phyloP scores from a whole-genome alignment of 1,140 invertebrate species.

The Drosophila sturtevanti region DNA sequence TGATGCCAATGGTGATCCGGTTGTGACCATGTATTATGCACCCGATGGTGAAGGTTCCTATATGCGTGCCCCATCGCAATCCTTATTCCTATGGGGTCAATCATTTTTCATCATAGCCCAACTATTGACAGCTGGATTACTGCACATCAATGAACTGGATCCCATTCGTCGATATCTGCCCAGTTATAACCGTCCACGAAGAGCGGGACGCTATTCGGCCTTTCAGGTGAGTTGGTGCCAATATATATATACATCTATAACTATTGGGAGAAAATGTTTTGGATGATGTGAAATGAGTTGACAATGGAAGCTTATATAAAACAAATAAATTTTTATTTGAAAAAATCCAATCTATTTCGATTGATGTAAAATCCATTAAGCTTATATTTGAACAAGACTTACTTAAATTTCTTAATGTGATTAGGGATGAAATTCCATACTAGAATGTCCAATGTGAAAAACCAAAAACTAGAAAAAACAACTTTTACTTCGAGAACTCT shows the following conservation, averaged over 20 bases:
- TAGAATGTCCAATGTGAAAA: too few species aligned
- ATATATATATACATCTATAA: background rate
- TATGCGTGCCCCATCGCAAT: conserved; percentile 72
- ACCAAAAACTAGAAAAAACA: too few species aligned
- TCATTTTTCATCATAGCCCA: conserved; percentile 97
- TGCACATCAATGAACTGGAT: conserved; percentile 98
- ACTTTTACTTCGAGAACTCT: too few species aligned
- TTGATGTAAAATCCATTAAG: too few species aligned
- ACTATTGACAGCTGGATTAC: conserved; percentile 92
- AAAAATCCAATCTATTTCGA: too few species aligned
- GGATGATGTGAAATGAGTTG: conserved; percentile 33
- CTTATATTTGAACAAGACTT: too few species aligned
- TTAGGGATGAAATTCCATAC: too few species aligned
- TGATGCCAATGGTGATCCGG: conserved; percentile 92
- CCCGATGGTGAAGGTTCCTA: conserved; percentile 87
- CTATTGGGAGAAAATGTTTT: background rate
- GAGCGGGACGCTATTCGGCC: conserved; percentile 96
- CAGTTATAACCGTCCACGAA: conserved; percentile 95
- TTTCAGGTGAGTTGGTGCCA: conserved; percentile 91
- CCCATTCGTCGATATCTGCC: conserved; percentile 97
- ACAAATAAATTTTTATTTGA: background rate
- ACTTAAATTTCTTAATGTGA: too few species aligned
- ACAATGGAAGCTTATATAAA: too few species aligned
- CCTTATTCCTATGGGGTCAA: conserved; percentile 93
- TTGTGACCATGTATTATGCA: conserved; percentile 94